Percentiles rank a stretch among this genome's conserved stretches.
Conservation (phyloP, 2,888 invertebrate genomes). For the Cephus runcator region DNA sequence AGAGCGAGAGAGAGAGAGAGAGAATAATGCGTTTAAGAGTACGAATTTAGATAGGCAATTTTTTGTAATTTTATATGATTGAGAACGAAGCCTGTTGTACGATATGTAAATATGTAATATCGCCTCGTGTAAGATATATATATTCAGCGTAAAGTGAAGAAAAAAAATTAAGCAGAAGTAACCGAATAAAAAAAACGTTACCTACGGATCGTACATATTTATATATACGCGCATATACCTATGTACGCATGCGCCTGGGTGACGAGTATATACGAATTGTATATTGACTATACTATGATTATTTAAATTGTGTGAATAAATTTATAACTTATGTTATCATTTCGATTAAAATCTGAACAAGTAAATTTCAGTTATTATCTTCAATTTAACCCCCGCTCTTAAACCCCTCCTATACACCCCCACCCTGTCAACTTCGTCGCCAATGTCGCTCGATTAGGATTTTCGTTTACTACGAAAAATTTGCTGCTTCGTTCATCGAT, state of each 20-base stretch:
- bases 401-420: no score
- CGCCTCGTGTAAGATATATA: slow-evolving; percentile 65
- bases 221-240: slow-evolving; percentile 13
- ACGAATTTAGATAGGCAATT: slow-evolving; percentile 58
- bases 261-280: slow-evolving; percentile 34
- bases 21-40: slow-evolving; percentile 5
- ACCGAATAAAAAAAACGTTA: slow-evolving; percentile 26
- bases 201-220: slow-evolving; percentile 25
- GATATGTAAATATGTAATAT: slow-evolving; percentile 65
- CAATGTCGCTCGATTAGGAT: no score
- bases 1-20: no score
- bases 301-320: slow-evolving; percentile 66
- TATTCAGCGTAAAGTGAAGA: slow-evolving; percentile 41
- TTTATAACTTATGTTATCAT: slow-evolving; percentile 65
- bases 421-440: no score
- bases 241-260: slow-evolving; percentile 4
- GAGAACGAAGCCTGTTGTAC: slow-evolving; percentile 55
- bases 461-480: no score
- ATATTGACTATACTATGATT: slow-evolving; percentile 60
- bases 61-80: slow-evolving; percentile 66
- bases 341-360: slow-evolving; percentile 35
- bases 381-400: no score
- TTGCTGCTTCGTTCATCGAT: no score
- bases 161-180: slow-evolving; percentile 21
- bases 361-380: no score